phyloP scores from a whole-genome alignment of 2,797 vertebrate species.

The Crotalus adamanteus region DNA sequence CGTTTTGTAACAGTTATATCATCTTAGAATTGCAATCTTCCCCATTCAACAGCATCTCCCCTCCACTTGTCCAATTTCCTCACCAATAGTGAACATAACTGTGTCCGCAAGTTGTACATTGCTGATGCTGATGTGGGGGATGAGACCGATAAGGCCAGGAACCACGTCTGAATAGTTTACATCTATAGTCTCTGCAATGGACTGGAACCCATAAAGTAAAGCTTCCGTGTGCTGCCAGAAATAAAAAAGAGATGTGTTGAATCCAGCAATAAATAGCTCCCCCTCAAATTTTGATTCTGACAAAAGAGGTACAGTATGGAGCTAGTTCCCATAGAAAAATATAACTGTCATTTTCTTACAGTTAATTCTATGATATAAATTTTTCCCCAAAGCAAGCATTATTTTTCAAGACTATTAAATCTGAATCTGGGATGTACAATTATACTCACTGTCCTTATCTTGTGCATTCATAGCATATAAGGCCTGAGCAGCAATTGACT shows the following conservation, averaged over 20 bases:
- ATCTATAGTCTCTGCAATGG: constrained; percentile 96
- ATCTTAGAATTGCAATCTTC: not conserved
- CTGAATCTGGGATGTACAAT: not conserved
- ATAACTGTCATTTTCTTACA: not conserved
- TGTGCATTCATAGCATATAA: not conserved
- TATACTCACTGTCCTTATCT: not conserved
- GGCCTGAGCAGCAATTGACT: not conserved
- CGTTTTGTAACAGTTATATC: not conserved
- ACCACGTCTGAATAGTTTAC: constrained; percentile 98
- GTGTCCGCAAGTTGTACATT: constrained; percentile 96
- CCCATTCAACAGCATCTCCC: not conserved
- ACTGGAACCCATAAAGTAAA: constrained; percentile 96
- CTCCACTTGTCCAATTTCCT: constrained; percentile 39
- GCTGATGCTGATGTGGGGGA: constrained; percentile 96
- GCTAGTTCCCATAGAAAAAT: not conserved
- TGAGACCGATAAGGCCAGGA: constrained; percentile 94
- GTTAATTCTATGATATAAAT: not conserved
- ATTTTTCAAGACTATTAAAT: not conserved
- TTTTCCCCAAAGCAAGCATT: not conserved
- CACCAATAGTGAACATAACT: constrained; percentile 98
- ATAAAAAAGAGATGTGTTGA: constrained; percentile 6
- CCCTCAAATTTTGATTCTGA: not conserved
- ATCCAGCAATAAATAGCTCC: not conserved
- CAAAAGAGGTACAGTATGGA: not conserved
- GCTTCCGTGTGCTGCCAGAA: constrained; percentile 88